Evolutionary conservation across 2,113 vertebrate species (phyloP).

Genomic region (Macaca mulatta): DNA sequence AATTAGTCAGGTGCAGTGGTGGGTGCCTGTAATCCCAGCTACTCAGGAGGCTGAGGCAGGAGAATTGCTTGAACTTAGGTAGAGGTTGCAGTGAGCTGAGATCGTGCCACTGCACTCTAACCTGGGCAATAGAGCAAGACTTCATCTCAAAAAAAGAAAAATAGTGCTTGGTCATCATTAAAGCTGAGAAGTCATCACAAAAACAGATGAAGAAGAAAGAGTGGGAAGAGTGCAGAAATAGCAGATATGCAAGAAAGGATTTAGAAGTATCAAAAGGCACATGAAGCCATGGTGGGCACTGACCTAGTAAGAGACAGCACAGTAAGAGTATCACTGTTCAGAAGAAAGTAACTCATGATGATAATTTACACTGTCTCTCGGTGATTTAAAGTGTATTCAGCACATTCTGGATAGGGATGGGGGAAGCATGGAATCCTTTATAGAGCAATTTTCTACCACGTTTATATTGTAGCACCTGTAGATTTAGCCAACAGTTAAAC

Average conservation of each 20-base stretch:
- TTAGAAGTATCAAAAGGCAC: background rate
- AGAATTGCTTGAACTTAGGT: background rate
- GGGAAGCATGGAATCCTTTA: background rate
- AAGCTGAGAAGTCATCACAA: background rate
- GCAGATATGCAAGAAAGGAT: background rate
- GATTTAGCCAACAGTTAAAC: slow-evolving; percentile 44
- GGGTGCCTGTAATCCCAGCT: too few species aligned
- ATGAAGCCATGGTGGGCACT: background rate
- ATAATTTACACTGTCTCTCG: background rate
- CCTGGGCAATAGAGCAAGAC: too few species aligned
- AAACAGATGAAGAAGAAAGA: background rate
- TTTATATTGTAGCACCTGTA: background rate
- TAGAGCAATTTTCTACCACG: background rate
- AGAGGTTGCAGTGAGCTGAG: too few species aligned
- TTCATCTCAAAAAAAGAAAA: background rate
- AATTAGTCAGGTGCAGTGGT: too few species aligned
- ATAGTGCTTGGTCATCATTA: background rate
- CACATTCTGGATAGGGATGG: background rate
- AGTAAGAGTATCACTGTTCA: accelerated
- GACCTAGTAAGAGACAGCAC: background rate
- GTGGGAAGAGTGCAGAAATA: background rate
- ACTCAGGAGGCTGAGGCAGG: too few species aligned
- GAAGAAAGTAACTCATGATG: background rate
- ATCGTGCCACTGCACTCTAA: too few species aligned
- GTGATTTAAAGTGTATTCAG: background rate